A percentile compares a stretch with the other conserved stretches of the same genome.
Conservation (phyloP, 2,888 invertebrate species). For the Folsomia candida region DNA sequence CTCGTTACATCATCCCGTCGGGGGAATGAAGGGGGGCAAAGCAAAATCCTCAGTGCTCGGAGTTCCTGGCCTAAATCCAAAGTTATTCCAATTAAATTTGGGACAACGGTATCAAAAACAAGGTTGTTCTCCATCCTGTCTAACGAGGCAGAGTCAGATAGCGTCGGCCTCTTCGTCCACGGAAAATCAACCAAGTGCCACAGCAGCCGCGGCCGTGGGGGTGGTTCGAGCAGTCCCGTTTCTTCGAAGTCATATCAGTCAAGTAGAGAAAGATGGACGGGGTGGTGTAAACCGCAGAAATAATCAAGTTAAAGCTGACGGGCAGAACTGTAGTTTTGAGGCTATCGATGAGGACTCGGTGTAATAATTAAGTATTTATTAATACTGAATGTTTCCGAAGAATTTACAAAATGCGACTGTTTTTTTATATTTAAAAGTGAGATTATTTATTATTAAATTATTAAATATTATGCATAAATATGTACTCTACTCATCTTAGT, state of each 20-base stretch:
- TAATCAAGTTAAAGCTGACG: conserved; percentile 1
- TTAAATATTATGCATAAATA: too few relatives aligned
- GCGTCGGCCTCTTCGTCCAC: neutral
- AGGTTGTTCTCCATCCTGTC: neutral
- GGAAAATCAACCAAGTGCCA: neutral
- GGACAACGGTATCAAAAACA: conserved; percentile 7
- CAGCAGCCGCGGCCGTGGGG: neutral
- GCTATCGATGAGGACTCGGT: conserved; percentile 44
- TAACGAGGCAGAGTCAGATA: neutral
- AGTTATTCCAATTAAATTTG: conserved; percentile 33
- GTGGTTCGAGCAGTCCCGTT: neutral
- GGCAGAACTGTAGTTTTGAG: conserved; percentile 15
- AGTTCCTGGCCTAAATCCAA: conserved; percentile 34
- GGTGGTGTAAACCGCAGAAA: neutral
- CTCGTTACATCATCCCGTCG: neutral
- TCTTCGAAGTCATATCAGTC: conserved; percentile 18
- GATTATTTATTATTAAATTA: neutral
- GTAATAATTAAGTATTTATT: conserved; percentile 13
- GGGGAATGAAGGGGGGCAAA: neutral
- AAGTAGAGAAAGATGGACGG: neutral
- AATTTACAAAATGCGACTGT: neutral
- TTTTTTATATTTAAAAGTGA: neutral
- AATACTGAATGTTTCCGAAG: neutral
- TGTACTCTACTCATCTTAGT: neutral
- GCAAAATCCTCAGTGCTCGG: conserved; percentile 18